These are phyloP conservation scores for Lasius platythorax DNA, from an alignment of 2,888 invertebrate species.

Conservation along the genomic window DNA sequence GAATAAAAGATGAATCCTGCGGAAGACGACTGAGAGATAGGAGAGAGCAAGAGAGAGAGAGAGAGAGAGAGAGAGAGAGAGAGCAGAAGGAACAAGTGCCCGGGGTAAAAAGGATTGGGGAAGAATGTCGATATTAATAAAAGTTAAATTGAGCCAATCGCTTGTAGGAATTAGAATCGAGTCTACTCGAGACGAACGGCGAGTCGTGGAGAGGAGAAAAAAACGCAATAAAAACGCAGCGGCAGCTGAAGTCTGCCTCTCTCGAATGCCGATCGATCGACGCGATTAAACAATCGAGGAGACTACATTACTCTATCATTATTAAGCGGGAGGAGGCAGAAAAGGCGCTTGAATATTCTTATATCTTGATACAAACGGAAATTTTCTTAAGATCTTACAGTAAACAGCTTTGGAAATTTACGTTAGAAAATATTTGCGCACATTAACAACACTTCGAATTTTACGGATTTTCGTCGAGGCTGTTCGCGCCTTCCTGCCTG, in stretches of 20 bases:
- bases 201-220: slow-evolving; percentile 48
- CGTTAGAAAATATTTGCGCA: slow-evolving; percentile 13
- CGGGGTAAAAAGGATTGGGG: slow-evolving; percentile 76
- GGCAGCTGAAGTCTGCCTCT: slow-evolving; percentile 57
- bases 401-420: slow-evolving; percentile 30
- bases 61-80: neutral
- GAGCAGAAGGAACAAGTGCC: slow-evolving; percentile 69
- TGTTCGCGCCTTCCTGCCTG: neutral
- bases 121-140: slow-evolving; percentile 84
- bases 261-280: slow-evolving; percentile 52
- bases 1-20: slow-evolving; percentile 84
- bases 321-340: slow-evolving; percentile 1
- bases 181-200: slow-evolving; percentile 56
- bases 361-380: slow-evolving; percentile 23
- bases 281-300: slow-evolving; percentile 55
- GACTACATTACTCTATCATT: slow-evolving; percentile 53
- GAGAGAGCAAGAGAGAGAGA: slow-evolving; percentile 10
- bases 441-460: slow-evolving; percentile 24
- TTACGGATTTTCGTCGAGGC: slow-evolving; percentile 32
- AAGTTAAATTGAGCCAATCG: slow-evolving; percentile 83
- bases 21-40: slow-evolving; percentile 49
- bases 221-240: slow-evolving; percentile 68
- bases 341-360: slow-evolving; percentile 33
- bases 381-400: slow-evolving; percentile 11
- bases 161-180: slow-evolving; percentile 79